Percentiles rank a stretch among this genome's conserved stretches.
Evolutionary conservation across 2,797 vertebrate genomes (phyloP).

Genomic region (Jordanella pulchra): DNA sequence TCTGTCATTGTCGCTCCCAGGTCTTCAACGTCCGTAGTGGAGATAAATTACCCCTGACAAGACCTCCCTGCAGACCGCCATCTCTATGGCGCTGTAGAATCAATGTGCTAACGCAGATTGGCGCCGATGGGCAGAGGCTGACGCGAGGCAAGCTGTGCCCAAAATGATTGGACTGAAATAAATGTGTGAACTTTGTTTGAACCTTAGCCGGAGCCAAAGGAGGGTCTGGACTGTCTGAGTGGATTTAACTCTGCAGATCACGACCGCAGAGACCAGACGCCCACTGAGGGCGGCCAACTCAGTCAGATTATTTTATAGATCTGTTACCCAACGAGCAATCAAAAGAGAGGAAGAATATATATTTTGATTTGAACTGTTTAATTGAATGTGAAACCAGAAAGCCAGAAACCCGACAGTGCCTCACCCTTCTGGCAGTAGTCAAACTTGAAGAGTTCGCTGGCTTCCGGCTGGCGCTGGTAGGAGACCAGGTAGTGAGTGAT

Average conservation of each 20-base stretch:
- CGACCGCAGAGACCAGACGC: not conserved
- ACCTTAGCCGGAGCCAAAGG: conserved; percentile 15
- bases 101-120: conserved; percentile 16
- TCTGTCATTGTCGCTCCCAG: conserved; percentile 45
- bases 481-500: conserved; percentile 95
- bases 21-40: conserved; percentile 34
- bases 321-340: too few relatives aligned
- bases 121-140: conserved; percentile 16
- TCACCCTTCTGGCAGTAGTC: conserved; percentile 98
- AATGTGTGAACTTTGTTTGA: conserved; percentile 54
- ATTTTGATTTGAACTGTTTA: too few relatives aligned
- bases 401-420: conserved; percentile 24
- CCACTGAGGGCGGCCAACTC: too few relatives aligned
- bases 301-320: too few relatives aligned
- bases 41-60: conserved; percentile 63
- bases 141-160: conserved; percentile 22
- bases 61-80: conserved; percentile 46
- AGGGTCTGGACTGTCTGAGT: conserved; percentile 7
- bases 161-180: conserved; percentile 42
- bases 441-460: conserved; percentile 92
- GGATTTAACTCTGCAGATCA: too few relatives aligned
- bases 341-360: too few relatives aligned
- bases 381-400: conserved; percentile 16
- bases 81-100: conserved; percentile 33
- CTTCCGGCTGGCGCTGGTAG: conserved; percentile 91